phyloP scores from a whole-genome alignment of 2,888 invertebrate genomes.

The Erannis defoliaria region DNA sequence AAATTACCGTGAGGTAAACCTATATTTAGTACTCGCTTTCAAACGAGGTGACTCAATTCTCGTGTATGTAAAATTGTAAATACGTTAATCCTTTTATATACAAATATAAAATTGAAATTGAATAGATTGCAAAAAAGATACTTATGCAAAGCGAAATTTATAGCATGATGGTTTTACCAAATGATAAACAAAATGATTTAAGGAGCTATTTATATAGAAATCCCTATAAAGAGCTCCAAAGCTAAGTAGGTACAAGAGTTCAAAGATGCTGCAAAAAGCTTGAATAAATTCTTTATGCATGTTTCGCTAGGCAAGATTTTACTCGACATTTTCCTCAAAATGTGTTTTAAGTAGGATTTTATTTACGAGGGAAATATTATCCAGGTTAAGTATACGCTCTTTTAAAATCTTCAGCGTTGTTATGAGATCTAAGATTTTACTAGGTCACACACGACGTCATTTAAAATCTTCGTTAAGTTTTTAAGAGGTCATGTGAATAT shows the following conservation, averaged over 20 bases:
- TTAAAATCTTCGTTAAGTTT: neutral
- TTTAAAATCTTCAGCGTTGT: neutral
- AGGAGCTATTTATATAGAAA: too few relatives aligned
- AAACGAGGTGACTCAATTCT: neutral
- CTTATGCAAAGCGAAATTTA: too few relatives aligned
- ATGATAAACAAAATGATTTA: too few relatives aligned
- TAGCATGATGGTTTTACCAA: too few relatives aligned
- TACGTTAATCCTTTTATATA: too few relatives aligned
- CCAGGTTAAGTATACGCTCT: neutral
- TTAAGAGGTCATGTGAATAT: neutral
- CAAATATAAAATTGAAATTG: too few relatives aligned
- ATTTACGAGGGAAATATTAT: neutral
- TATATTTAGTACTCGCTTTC: constrained; percentile 21
- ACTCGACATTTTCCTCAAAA: neutral
- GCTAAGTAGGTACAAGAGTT: neutral
- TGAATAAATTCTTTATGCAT: neutral
- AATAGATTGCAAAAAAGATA: too few relatives aligned
- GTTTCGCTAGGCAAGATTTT: neutral
- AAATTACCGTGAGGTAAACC: constrained; percentile 26
- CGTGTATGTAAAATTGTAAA: too few relatives aligned
- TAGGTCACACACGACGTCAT: constrained; percentile 1
- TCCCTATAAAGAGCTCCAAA: neutral
- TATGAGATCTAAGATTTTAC: neutral
- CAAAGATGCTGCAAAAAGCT: neutral
- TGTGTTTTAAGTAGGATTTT: neutral